These are phyloP conservation scores for Metellina segmentata DNA, from an alignment of 2,888 invertebrate genomes.

Conservation along the genomic window DNA sequence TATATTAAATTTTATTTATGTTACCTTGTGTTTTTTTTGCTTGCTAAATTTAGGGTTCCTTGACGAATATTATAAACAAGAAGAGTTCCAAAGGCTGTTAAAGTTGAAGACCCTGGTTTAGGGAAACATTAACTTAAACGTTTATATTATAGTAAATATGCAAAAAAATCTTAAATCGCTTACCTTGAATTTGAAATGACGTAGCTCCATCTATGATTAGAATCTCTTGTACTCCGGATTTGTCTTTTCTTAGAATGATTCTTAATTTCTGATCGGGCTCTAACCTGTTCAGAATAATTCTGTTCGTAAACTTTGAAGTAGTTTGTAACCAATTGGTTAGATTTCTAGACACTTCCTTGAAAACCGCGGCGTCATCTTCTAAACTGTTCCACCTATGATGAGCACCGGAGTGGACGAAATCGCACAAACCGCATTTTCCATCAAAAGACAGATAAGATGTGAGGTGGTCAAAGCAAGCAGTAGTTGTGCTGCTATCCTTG, in stretches of 20 bases:
- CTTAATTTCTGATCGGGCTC: slow-evolving; percentile 44
- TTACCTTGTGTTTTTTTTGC: too few relatives aligned
- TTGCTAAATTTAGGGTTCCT: too few relatives aligned
- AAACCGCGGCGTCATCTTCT: slow-evolving; percentile 68
- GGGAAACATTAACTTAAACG: too few relatives aligned
- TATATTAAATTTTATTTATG: too few relatives aligned
- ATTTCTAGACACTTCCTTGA: slow-evolving; percentile 58
- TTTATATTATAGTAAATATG: too few relatives aligned
- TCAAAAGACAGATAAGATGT: slow-evolving; percentile 18
- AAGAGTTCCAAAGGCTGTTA: too few relatives aligned
- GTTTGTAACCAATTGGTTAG: slow-evolving; percentile 27
- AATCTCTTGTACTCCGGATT: slow-evolving; percentile 50
- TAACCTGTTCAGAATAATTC: slow-evolving; percentile 29
- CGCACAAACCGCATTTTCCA: slow-evolving; percentile 72
- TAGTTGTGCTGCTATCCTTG: slow-evolving; percentile 15
- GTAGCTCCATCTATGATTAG: slow-evolving; percentile 42
- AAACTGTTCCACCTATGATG: slow-evolving; percentile 69
- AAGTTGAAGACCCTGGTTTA: too few relatives aligned
- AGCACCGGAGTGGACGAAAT: slow-evolving; percentile 67
- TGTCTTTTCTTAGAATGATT: slow-evolving; percentile 36
- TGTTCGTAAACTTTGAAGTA: slow-evolving; percentile 30
- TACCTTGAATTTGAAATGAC: slow-evolving; percentile 63
- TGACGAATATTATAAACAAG: too few relatives aligned
- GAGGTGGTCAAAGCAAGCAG: slow-evolving; percentile 42
- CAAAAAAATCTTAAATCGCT: neutral